Evolutionary conservation across 2,113 vertebrate genomes (phyloP).

Genomic region (Engraulis encrasicolus): DNA sequence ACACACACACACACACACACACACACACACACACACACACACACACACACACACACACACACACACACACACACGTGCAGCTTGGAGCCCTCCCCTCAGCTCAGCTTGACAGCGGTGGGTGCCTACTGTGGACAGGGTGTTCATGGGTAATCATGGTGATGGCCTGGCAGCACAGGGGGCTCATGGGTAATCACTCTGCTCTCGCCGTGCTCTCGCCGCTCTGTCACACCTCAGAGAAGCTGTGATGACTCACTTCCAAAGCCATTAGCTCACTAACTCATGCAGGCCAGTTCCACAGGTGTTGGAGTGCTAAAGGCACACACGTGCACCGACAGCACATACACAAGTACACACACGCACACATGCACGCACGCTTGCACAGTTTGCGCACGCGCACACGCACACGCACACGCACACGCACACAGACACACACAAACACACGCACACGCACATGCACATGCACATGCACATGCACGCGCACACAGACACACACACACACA

Average conservation of each 20-base stretch:
- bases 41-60: not conserved
- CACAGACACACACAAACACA: not conserved
- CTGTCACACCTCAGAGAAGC: not conserved
- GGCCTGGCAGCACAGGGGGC: constrained; percentile 33
- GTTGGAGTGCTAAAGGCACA: not conserved
- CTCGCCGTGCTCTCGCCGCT: not conserved
- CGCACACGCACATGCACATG: not conserved
- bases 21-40: not conserved
- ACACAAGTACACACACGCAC: not conserved
- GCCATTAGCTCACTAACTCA: not conserved
- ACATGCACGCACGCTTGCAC: no score
- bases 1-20: not conserved
- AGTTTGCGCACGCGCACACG: not conserved
- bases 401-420: not conserved
- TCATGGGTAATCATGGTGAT: constrained; percentile 50
- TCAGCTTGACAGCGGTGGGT: constrained; percentile 26
- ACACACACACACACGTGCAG: not conserved
- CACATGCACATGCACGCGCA: no score
- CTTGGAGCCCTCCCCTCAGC: not conserved
- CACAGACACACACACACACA: not conserved
- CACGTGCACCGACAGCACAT: no score
- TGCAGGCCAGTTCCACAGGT: not conserved
- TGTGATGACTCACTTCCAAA: not conserved
- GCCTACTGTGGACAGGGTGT: constrained; percentile 22
- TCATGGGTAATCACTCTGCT: constrained; percentile 47